Conservation (phyloP, 2,888 invertebrate species). For the Microplitis deprimator region DNA sequence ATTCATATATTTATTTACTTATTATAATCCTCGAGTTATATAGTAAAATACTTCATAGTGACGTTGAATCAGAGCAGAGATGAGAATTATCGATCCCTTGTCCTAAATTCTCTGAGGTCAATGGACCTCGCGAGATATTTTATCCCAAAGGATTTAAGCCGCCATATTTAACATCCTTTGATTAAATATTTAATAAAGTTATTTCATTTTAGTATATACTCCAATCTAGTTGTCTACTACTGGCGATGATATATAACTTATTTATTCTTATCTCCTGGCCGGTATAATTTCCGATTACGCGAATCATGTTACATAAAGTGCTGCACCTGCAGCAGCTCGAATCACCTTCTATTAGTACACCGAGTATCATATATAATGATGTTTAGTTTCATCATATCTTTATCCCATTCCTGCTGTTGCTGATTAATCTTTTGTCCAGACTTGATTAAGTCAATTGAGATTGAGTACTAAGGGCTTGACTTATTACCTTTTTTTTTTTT, state of each 20-base stretch:
- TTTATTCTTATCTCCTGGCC: not conserved
- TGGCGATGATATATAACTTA: not conserved
- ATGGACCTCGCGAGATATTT: slow-evolving; percentile 16
- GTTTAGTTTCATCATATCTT: not conserved
- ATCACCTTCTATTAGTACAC: slow-evolving; percentile 3
- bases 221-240: not conserved
- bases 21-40: not conserved
- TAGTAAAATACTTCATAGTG: not conserved
- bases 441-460: slow-evolving; percentile 7
- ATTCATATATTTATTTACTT: not conserved
- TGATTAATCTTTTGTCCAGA: slow-evolving; percentile 15
- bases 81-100: slow-evolving; percentile 25
- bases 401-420: not conserved
- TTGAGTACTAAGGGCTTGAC: not conserved
- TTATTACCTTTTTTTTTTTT: not conserved
- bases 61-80: not conserved
- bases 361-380: not conserved
- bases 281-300: slow-evolving; percentile 42
- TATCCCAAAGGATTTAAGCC: slow-evolving; percentile 16
- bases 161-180: slow-evolving; percentile 14
- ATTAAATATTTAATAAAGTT: not conserved
- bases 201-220: not conserved
- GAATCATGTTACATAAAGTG: slow-evolving; percentile 55
- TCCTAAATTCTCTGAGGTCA: slow-evolving; percentile 25
- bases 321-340: slow-evolving; percentile 20